phyloP scores from a whole-genome alignment of 2,888 invertebrate species.

The Parnassius smintheus region DNA sequence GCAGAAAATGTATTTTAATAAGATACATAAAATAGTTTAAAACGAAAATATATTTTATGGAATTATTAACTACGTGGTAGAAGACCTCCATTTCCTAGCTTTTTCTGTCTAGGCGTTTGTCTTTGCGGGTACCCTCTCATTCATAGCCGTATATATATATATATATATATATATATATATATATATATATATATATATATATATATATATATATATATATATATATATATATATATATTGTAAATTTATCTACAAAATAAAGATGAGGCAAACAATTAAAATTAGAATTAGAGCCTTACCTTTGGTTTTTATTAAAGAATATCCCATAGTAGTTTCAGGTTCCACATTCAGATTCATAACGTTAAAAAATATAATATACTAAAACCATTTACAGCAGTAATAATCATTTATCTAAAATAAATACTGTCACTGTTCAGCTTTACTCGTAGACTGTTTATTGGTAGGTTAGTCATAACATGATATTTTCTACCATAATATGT shows the following conservation, averaged over 20 bases:
- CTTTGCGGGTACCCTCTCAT: too few relatives aligned
- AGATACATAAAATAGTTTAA: too few relatives aligned
- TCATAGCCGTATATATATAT: background rate
- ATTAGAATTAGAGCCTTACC: constrained; percentile 5
- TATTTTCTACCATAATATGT: constrained; percentile 6
- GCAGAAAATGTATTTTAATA: too few relatives aligned
- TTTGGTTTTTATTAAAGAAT: constrained; percentile 13
- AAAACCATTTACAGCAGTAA: constrained; percentile 19
- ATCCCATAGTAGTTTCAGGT: constrained; percentile 7
- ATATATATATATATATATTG: too few relatives aligned
- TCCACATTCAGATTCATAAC: constrained; percentile 27
- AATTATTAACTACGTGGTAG: too few relatives aligned
- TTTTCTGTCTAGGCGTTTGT: too few relatives aligned
- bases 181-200: too few relatives aligned
- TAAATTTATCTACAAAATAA: background rate
- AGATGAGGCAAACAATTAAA: too few relatives aligned
- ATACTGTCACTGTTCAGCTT: constrained; percentile 31
- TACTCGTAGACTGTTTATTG: constrained; percentile 31
- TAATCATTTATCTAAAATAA: constrained; percentile 30
- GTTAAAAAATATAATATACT: constrained; percentile 21
- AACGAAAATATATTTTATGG: too few relatives aligned
- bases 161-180: too few relatives aligned
- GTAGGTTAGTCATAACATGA: constrained; percentile 23
- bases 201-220: too few relatives aligned
- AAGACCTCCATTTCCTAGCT: too few relatives aligned